Percentiles rank a stretch among this genome's conserved stretches.
Conservation (phyloP, 2,797 vertebrate species). For the Coranthus polyacanthus region DNA sequence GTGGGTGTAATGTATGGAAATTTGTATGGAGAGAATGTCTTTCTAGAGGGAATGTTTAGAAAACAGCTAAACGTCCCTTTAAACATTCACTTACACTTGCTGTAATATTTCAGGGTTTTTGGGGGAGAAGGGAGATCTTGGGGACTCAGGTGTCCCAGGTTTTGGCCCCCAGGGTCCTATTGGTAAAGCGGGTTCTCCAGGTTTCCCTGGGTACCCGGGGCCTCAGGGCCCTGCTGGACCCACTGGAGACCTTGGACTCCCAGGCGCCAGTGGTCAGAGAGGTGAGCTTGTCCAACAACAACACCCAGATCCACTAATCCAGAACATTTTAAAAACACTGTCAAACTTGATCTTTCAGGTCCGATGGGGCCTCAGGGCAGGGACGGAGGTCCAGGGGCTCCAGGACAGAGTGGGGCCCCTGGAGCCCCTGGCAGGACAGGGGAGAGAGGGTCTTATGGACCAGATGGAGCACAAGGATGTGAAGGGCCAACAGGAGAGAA, state of each 20-base stretch:
- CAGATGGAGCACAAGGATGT: conserved; percentile 63
- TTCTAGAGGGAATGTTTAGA: too few relatives aligned
- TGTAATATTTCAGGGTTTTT: conserved; percentile 57
- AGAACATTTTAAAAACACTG: too few relatives aligned
- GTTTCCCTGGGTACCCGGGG: conserved; percentile 68
- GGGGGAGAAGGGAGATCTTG: conserved; percentile 76
- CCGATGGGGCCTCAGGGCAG: conserved; percentile 52
- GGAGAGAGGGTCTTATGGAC: conserved; percentile 58
- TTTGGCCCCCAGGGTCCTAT: conserved; percentile 61
- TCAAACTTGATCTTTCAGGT: too few relatives aligned
- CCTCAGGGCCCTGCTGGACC: conserved; percentile 60
- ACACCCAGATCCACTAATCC: too few relatives aligned
- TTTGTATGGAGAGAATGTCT: too few relatives aligned
- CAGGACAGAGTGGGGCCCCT: conserved; percentile 46
- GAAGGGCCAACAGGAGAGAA: conserved; percentile 76
- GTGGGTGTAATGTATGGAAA: too few relatives aligned
- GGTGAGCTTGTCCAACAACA: conserved; percentile 51
- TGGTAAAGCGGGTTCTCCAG: conserved; percentile 73
- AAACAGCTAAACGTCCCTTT: too few relatives aligned
- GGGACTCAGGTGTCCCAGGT: conserved; percentile 57
- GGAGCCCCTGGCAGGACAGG: conserved; percentile 62
- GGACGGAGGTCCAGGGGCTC: conserved; percentile 41
- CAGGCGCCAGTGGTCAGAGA: conserved; percentile 56
- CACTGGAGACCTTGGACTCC: conserved; percentile 55
- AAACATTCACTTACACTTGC: too few relatives aligned